Percentiles rank a stretch among this genome's conserved stretches.
These are phyloP conservation scores for Propithecus coquereli DNA, from an alignment of 2,113 vertebrate genomes.

Conservation along the genomic window DNA sequence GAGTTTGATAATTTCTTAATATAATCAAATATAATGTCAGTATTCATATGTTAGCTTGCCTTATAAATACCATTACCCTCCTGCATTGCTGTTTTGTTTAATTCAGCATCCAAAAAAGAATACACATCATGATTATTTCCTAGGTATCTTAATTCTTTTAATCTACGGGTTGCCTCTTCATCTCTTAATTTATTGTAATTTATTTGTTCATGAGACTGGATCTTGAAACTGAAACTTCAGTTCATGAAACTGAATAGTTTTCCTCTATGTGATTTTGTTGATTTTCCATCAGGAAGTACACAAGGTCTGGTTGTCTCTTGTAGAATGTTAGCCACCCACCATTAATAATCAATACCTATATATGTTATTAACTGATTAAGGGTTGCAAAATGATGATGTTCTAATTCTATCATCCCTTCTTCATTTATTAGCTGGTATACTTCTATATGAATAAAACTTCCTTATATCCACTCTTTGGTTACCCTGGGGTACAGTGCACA, in stretches of 20 bases:
- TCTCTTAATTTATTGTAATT: neutral
- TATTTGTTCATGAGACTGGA: neutral
- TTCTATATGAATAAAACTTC: neutral
- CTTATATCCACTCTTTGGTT: neutral
- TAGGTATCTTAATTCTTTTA: neutral
- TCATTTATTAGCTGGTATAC: neutral
- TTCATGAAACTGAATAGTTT: neutral
- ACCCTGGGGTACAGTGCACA: neutral
- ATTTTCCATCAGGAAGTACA: neutral
- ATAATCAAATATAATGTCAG: neutral
- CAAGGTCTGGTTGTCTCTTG: neutral
- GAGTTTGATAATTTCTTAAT: neutral
- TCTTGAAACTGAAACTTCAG: neutral
- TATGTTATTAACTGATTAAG: neutral
- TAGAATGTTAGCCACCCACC: neutral
- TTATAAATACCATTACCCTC: neutral
- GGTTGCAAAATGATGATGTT: neutral
- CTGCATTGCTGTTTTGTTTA: neutral
- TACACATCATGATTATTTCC: neutral
- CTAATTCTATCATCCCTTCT: neutral
- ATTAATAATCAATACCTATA: neutral
- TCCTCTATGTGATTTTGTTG: neutral
- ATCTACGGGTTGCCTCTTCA: neutral
- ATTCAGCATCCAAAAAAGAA: neutral
- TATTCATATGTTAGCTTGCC: neutral